phyloP scores from a whole-genome alignment of 1,140 invertebrate genomes.

The Ceratina australensis region DNA sequence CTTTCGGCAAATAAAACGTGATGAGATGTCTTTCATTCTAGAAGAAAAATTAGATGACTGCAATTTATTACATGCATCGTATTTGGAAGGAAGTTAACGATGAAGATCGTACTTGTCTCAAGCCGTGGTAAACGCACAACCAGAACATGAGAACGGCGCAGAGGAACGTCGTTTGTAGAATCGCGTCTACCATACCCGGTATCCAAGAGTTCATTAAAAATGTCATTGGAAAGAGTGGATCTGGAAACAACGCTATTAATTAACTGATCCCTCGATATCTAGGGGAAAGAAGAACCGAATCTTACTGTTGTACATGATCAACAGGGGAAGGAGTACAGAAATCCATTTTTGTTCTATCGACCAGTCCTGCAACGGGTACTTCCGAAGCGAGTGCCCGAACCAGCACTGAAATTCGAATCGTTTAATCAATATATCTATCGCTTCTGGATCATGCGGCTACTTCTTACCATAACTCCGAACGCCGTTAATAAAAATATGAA shows the following conservation, averaged over 20 bases:
- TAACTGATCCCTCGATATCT: neutral
- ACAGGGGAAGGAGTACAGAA: slow-evolving; percentile 91
- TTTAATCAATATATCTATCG: neutral
- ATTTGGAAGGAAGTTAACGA: neutral
- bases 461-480: slow-evolving; percentile 92
- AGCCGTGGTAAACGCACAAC: slow-evolving; percentile 96
- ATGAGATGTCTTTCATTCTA: slow-evolving; percentile 92
- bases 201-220: slow-evolving; percentile 94
- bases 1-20: slow-evolving; percentile 95
- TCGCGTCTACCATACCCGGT: slow-evolving; percentile 92
- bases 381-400: slow-evolving; percentile 93
- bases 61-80: neutral
- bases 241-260: slow-evolving; percentile 79
- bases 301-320: slow-evolving; percentile 96
- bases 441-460: neutral
- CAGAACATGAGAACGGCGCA: slow-evolving; percentile 94
- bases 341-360: slow-evolving; percentile 99
- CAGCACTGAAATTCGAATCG: slow-evolving; percentile 86
- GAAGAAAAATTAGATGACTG: slow-evolving; percentile 45
- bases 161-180: slow-evolving; percentile 95
- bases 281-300: slow-evolving; percentile 37
- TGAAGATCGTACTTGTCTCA: slow-evolving; percentile 88
- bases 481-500: slow-evolving; percentile 94
- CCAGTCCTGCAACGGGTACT: slow-evolving; percentile 95
- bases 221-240: slow-evolving; percentile 95